phyloP scores from a whole-genome alignment of 2,797 vertebrate genomes.

The Lagocephalus sceleratus region DNA sequence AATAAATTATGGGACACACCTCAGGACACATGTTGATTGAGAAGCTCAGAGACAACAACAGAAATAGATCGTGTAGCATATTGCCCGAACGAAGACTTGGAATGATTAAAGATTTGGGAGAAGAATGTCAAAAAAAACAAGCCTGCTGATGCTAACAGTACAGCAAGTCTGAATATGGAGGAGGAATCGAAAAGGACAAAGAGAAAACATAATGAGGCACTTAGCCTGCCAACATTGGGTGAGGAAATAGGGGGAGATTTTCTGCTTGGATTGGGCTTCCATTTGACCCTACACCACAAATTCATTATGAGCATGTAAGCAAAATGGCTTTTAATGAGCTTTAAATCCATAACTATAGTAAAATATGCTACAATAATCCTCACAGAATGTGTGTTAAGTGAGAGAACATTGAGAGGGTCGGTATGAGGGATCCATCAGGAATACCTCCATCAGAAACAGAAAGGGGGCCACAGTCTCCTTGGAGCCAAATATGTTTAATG shows the following conservation, averaged over 20 bases:
- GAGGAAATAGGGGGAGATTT: neutral
- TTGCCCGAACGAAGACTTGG: neutral
- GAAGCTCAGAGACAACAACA: conserved; percentile 38
- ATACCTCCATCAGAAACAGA: no score
- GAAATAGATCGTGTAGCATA: conserved; percentile 22
- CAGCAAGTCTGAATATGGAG: conserved; percentile 12
- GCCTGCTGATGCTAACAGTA: neutral
- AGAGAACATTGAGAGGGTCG: no score
- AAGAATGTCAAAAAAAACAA: conserved; percentile 3
- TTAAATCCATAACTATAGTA: no score
- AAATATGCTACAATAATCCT: no score
- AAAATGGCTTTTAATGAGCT: no score
- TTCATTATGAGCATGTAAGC: no score
- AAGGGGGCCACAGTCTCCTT: no score
- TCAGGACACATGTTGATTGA: conserved; percentile 45
- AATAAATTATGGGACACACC: conserved; percentile 65
- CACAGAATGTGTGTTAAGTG: no score
- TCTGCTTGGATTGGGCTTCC: no score
- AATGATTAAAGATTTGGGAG: conserved; percentile 27
- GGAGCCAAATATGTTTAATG: no score
- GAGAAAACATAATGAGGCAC: conserved; percentile 42
- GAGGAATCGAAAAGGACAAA: conserved; percentile 20
- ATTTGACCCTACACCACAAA: no score
- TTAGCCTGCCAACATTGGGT: conserved; percentile 23
- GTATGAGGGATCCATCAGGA: no score